Conservation (phyloP, 2,797 vertebrate species). For the Neosalanx taihuensis region DNA sequence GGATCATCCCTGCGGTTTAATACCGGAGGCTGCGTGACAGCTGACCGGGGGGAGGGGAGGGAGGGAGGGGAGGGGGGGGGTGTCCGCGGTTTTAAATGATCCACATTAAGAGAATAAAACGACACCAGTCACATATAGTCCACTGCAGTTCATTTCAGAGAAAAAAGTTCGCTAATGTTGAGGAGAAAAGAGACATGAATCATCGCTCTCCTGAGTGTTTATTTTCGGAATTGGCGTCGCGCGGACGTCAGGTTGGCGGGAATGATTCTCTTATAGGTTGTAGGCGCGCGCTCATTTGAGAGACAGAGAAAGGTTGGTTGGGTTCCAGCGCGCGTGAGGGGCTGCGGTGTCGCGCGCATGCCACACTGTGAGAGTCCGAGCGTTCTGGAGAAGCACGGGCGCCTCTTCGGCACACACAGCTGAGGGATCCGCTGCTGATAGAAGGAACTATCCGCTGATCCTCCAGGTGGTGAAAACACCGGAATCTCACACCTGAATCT, state of each 20-base stretch:
- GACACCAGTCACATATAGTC: constrained; percentile 6
- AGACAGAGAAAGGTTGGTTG: constrained; percentile 42
- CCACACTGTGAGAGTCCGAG: constrained; percentile 20
- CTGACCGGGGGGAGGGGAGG: neutral
- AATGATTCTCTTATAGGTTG: constrained; percentile 53
- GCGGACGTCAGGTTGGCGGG: constrained; percentile 55
- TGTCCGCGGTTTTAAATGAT: constrained; percentile 20
- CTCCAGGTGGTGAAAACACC: constrained; percentile 32
- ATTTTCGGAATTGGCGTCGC: constrained; percentile 27
- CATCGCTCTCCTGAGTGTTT: constrained; percentile 32
- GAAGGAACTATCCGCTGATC: constrained; percentile 43
- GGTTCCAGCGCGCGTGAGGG: constrained; percentile 42
- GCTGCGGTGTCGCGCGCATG: constrained; percentile 28
- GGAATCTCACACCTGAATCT: constrained; percentile 26
- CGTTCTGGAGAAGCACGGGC: constrained; percentile 47
- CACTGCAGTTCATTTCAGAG: constrained; percentile 15
- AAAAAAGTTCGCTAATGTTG: constrained; percentile 38
- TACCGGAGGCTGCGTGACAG: constrained; percentile 12
- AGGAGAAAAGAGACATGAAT: constrained; percentile 39
- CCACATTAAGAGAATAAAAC: constrained; percentile 20
- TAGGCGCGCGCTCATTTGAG: constrained; percentile 45
- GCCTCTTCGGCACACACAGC: constrained; percentile 44
- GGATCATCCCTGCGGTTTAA: constrained; percentile 30
- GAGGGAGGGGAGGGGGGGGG: neutral
- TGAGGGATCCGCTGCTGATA: constrained; percentile 46